Base-by-base conservation (phyloP, 2,888 invertebrate genomes). In the Eupeodes latifasciatus region DNA sequence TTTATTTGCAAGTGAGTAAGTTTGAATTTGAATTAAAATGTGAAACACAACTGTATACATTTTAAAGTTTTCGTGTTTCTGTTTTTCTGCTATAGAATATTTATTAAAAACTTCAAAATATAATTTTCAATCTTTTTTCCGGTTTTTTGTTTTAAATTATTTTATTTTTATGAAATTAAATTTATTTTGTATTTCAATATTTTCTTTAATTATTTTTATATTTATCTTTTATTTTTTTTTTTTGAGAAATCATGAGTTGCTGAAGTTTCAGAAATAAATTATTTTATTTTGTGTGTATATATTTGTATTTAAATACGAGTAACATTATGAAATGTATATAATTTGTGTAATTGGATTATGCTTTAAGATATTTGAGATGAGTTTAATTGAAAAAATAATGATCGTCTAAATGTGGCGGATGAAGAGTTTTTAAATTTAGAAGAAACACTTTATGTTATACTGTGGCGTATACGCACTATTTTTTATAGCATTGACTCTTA, bases 1-100 rank as follows among this genome's bases (percentile, higher is more conserved):
- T 81, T 76, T 76, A 57, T 85, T 44, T 9, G 47, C 19, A 16
- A 66, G 64, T 40, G 71, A 57, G 64, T 27, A 62, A 34, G 61
- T 72, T 78, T 27, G 49, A 40, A 80, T 74, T 64, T 69, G 69
- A 51, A 36, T 36, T 69, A 19, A 40, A 53, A 55, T 51, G 19
- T 36, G 19, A 47, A 72, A 76, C 34, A 12, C 44, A 69, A 53
- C 53, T 36, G 12, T 36, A 69, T 19, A 49, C 5, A 64, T 47
- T 66, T 27, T 27, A 40, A 40, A n/a, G 10, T 16, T 40, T 40
- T 40, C 1, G 40, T 40, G 5, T 40, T 9, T 5, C 5, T 40
- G 9, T 40, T 40, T 40, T 40, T 40, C 9, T 14, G 14, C 0
- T 36, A 1, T 36, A n/a, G 4, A 10, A 62, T n/a, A 40, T 62